Conservation (phyloP, 2,888 invertebrate genomes). For the Sericinus montela region DNA sequence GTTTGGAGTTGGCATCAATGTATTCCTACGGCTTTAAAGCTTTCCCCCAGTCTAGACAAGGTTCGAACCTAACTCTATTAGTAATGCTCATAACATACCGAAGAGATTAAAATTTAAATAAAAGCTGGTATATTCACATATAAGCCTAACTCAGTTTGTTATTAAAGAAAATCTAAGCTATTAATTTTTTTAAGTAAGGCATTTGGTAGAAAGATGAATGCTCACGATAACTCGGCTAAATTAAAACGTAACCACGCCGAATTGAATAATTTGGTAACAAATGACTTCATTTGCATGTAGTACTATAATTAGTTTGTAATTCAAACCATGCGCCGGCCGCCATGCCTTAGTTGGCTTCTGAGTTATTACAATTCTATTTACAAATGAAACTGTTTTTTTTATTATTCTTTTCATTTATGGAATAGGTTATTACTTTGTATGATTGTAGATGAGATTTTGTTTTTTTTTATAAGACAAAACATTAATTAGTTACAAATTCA, state of each 20-base stretch:
- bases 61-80: not conserved
- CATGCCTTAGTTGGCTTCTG: constrained; percentile 21
- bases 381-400: constrained; percentile 26
- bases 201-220: constrained; percentile 46
- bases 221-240: constrained; percentile 51
- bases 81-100: no score
- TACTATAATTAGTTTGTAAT: constrained; percentile 60
- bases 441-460: constrained; percentile 7
- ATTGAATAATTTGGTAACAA: constrained; percentile 69
- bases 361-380: constrained; percentile 32
- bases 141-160: no score
- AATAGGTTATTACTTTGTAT: constrained; percentile 14
- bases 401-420: constrained; percentile 46
- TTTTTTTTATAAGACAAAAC: not conserved
- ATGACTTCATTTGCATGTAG: constrained; percentile 63
- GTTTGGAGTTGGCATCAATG: no score
- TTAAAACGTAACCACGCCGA: constrained; percentile 51
- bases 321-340: constrained; percentile 31
- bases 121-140: no score
- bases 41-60: no score
- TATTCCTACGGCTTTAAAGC: no score
- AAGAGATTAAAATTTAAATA: no score
- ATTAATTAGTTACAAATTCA: no score
- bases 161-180: no score
- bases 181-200: constrained; percentile 14